Percentiles rank a stretch among this genome's conserved stretches.
Evolutionary conservation across 2,113 vertebrate species (phyloP).

Genomic region (Dromiciops gliroides): DNA sequence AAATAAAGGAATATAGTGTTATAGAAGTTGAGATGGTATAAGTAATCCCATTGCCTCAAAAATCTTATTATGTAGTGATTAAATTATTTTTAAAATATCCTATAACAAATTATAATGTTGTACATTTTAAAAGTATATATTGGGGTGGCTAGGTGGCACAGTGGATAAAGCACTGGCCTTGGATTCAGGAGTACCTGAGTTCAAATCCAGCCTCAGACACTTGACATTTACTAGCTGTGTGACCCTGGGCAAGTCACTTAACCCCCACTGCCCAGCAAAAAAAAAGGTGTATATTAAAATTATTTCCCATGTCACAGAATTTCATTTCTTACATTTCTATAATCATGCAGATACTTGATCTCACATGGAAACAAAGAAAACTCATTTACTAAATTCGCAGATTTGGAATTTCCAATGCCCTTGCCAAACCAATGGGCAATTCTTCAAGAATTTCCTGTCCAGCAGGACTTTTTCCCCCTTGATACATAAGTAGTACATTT

Average conservation of each 20-base stretch:
- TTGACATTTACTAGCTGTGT: too few relatives aligned
- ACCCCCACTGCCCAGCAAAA: too few relatives aligned
- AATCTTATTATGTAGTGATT: not conserved
- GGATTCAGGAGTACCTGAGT: too few relatives aligned
- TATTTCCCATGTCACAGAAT: not conserved
- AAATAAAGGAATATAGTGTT: not conserved
- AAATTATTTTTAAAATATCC: too few relatives aligned
- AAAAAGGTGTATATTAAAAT: not conserved
- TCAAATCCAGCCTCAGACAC: too few relatives aligned
- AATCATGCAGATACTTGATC: conserved; percentile 8
- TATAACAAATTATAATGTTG: not conserved
- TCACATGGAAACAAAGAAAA: conserved; percentile 61
- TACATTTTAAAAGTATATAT: not conserved
- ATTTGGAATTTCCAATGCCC: conserved; percentile 57
- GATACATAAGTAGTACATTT: conserved; percentile 33
- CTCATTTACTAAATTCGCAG: conserved; percentile 25
- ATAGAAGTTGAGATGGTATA: not conserved
- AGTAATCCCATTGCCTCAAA: not conserved
- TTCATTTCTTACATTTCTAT: conserved; percentile 9
- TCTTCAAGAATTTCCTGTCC: conserved; percentile 49
- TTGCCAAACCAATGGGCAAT: conserved; percentile 48
- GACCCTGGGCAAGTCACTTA: too few relatives aligned
- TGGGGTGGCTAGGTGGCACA: too few relatives aligned
- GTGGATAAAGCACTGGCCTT: too few relatives aligned
- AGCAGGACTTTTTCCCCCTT: not conserved